Evolutionary conservation across 53 echinoderm and acorn worm species (phyloP).

Genomic region (Glandiceps talaboti): DNA sequence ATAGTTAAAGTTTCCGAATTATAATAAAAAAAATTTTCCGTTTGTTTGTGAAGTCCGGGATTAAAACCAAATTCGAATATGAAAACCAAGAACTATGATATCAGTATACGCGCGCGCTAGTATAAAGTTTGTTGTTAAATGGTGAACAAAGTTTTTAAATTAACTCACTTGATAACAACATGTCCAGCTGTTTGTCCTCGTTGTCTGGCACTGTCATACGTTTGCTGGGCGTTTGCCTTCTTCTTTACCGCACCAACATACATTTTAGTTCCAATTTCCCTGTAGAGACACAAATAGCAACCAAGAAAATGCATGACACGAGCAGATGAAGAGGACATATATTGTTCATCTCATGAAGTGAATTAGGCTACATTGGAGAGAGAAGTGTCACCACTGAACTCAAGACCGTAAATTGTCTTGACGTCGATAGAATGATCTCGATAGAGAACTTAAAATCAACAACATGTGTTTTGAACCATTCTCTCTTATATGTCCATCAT

Average conservation of each 20-base stretch:
- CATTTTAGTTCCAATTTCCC: slow-evolving; percentile 23
- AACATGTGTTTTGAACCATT: too few relatives aligned
- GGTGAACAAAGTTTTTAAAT: neutral
- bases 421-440: neutral
- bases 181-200: slow-evolving; percentile 44
- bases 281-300: neutral
- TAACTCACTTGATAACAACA: neutral
- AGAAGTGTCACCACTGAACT: too few relatives aligned
- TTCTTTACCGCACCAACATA: slow-evolving; percentile 38
- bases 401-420: too few relatives aligned
- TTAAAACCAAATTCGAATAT: too few relatives aligned
- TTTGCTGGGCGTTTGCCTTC: slow-evolving; percentile 30
- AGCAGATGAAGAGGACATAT: neutral
- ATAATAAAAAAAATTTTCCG: too few relatives aligned
- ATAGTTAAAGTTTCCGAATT: too few relatives aligned
- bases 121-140: neutral
- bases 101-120: neutral
- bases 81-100: neutral
- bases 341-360: too few relatives aligned
- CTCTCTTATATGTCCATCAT: too few relatives aligned
- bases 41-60: too few relatives aligned
- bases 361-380: too few relatives aligned
- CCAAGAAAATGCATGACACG: neutral
- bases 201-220: slow-evolving; percentile 30
- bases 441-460: too few relatives aligned